A percentile compares a stretch with the other conserved stretches of the same genome.
Evolutionary conservation across 1,140 invertebrate genomes (phyloP).

Genomic region (Cardiocondyla obscurior): DNA sequence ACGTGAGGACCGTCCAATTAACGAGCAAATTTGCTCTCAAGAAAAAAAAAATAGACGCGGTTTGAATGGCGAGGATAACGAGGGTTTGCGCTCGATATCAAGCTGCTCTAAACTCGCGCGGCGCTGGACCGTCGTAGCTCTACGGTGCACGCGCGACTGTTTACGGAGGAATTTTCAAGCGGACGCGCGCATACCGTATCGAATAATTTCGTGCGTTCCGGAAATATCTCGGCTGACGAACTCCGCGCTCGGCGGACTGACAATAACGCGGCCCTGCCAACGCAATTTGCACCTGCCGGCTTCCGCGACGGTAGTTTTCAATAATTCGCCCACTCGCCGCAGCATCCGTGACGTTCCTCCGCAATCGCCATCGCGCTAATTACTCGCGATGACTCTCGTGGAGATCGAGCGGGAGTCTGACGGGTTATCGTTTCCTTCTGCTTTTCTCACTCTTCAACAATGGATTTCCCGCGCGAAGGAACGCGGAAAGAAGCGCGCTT

Average conservation of each 20-base stretch:
- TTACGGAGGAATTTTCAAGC: slow-evolving; percentile 36
- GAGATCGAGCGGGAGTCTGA: slow-evolving; percentile 3
- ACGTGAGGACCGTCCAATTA: slow-evolving; percentile 35
- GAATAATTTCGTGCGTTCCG: slow-evolving; percentile 34
- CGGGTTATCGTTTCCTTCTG: background rate
- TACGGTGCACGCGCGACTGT: background rate
- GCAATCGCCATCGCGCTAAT: slow-evolving; percentile 69
- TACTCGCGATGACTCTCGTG: slow-evolving; percentile 66
- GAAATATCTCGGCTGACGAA: background rate
- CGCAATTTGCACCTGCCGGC: slow-evolving; percentile 42
- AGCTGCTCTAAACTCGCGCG: background rate
- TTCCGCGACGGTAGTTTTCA: slow-evolving; percentile 44
- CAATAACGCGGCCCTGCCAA: slow-evolving; percentile 30
- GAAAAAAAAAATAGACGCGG: slow-evolving; percentile 27
- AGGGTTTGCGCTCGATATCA: slow-evolving; percentile 29
- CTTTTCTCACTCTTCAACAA: background rate
- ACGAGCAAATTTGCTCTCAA: slow-evolving; percentile 42
- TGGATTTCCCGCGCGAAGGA: background rate
- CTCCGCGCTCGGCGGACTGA: slow-evolving; percentile 25
- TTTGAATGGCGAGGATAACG: slow-evolving; percentile 32
- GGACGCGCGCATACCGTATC: slow-evolving; percentile 1
- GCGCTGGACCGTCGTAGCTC: slow-evolving; percentile 17
- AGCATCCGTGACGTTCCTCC: background rate
- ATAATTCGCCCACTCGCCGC: slow-evolving; percentile 40
- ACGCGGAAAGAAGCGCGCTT: background rate